These are phyloP conservation scores for Coenonympha glycerion DNA, from an alignment of 2,888 invertebrate species.

Conservation along the genomic window DNA sequence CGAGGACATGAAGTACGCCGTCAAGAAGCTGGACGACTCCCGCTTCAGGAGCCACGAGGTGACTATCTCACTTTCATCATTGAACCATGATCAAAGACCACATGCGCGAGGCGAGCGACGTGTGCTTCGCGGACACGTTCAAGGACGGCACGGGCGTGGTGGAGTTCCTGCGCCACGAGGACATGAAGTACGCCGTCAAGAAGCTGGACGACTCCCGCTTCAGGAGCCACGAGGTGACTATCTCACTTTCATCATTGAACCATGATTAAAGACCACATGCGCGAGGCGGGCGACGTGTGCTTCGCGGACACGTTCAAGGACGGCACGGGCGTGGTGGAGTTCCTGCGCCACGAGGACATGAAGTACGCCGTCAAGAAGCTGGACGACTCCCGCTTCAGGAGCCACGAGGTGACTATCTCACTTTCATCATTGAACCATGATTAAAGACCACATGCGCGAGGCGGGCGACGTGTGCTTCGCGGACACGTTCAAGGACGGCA, in stretches of 20 bases:
- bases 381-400: constrained; percentile 98
- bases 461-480: constrained; percentile 84
- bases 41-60: constrained; percentile 99
- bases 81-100: constrained; percentile 45
- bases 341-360: constrained; percentile 98
- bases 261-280: not conserved
- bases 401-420: no score
- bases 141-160: constrained; percentile 99
- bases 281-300: constrained; percentile 64
- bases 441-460: not conserved
- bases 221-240: constrained; percentile 89
- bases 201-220: constrained; percentile 99
- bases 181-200: constrained; percentile 99
- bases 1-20: constrained; percentile 99
- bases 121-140: constrained; percentile 98
- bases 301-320: constrained; percentile 99
- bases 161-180: constrained; percentile 97
- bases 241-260: no score
- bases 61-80: no score
- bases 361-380: constrained; percentile 99
- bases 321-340: constrained; percentile 99
- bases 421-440: no score
- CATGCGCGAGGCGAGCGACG: constrained; percentile 99
- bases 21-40: constrained; percentile 98
- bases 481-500: constrained; percentile 98